These are phyloP conservation scores for Lymantria monacha DNA, from an alignment of 2,888 invertebrate species.

Conservation along the genomic window DNA sequence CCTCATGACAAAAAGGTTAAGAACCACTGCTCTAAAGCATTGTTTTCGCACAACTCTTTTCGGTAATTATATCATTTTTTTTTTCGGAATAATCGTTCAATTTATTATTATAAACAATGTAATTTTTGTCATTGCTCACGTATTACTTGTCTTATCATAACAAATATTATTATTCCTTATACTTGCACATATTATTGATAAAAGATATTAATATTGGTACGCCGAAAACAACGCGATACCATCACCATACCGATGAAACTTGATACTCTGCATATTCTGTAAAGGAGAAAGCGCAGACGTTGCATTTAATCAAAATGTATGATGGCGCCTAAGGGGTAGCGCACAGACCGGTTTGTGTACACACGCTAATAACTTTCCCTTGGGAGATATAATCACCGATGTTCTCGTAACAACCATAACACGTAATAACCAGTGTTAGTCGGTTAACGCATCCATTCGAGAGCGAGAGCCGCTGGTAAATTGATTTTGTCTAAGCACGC, in stretches of 20 bases:
- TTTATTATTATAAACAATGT: too few relatives aligned
- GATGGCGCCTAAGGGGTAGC: slow-evolving; percentile 35
- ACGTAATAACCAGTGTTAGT: slow-evolving; percentile 50
- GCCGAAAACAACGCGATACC: slow-evolving; percentile 1
- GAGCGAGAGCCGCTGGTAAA: slow-evolving; percentile 70
- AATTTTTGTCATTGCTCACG: too few relatives aligned
- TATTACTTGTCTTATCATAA: too few relatives aligned
- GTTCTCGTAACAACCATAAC: slow-evolving; percentile 57
- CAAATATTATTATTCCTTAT: too few relatives aligned
- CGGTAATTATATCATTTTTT: too few relatives aligned
- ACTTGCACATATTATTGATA: not conserved
- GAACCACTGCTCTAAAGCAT: too few relatives aligned
- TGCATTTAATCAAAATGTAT: slow-evolving; percentile 23
- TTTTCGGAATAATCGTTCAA: too few relatives aligned
- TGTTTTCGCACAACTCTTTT: too few relatives aligned
- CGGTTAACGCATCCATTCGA: slow-evolving; percentile 54
- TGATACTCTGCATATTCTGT: slow-evolving; percentile 10
- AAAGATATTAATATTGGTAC: slow-evolving; percentile 2
- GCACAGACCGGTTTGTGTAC: slow-evolving; percentile 32
- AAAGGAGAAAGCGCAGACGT: slow-evolving; percentile 24
- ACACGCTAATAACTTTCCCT: slow-evolving; percentile 65
- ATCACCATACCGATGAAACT: slow-evolving; percentile 5
- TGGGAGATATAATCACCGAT: slow-evolving; percentile 58
- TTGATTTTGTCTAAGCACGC: slow-evolving; percentile 74
- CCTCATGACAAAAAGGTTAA: too few relatives aligned